Percentiles rank a stretch among this genome's conserved stretches.
Evolutionary conservation across 2,797 vertebrate species (phyloP).

Genomic region (Chromis chromis): DNA sequence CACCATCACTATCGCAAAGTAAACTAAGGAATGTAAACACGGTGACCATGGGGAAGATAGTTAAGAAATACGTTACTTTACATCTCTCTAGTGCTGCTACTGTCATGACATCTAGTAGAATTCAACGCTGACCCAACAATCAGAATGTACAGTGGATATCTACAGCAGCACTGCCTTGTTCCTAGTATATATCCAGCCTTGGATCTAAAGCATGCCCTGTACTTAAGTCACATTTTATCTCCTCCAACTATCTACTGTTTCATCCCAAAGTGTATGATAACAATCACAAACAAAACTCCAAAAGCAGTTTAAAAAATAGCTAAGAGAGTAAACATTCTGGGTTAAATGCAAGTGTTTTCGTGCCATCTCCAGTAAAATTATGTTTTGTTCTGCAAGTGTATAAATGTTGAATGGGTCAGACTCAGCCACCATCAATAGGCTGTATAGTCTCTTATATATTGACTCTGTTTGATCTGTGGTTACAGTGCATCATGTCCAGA

Average conservation of each 20-base stretch:
- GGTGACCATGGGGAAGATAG: slow-evolving; percentile 3
- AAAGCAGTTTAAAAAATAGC: background rate
- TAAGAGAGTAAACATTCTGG: background rate
- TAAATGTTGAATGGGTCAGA: background rate
- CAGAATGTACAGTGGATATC: background rate
- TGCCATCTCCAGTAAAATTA: background rate
- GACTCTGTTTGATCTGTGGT: slow-evolving; percentile 9
- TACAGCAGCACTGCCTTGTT: too few relatives aligned
- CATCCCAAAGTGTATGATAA: background rate
- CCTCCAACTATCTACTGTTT: background rate
- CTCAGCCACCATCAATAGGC: background rate
- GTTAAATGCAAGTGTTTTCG: background rate
- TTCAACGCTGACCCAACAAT: background rate
- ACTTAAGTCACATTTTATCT: background rate
- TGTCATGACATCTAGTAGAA: background rate
- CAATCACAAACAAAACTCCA: background rate
- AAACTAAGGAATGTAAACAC: slow-evolving; percentile 1
- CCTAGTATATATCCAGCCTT: background rate
- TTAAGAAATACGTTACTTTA: slow-evolving; percentile 1
- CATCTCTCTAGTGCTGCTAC: background rate
- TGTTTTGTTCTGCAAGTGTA: background rate
- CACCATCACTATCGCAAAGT: slow-evolving; percentile 16
- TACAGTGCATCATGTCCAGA: slow-evolving; percentile 18
- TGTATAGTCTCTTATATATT: background rate
- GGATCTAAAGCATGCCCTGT: background rate